Evolutionary conservation across 2,888 invertebrate species (phyloP), one percentile per base, ranked within the genome.

Genomic region (Dasypolia templi): DNA sequence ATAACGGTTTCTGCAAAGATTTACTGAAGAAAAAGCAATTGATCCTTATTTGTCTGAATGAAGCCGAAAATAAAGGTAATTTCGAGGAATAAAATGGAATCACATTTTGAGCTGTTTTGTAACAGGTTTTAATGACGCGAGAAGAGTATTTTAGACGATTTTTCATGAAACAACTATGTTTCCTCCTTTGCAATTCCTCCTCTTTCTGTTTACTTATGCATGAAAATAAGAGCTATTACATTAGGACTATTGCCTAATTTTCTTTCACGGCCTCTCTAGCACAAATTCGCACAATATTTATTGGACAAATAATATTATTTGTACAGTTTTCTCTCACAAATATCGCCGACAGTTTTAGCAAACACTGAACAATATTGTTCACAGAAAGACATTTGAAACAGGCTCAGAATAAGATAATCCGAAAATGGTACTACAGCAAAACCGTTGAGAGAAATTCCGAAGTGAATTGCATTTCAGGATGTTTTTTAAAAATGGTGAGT

Each of bases 1-100:
- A 66, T 71, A 71, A 55, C 67, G 46, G 75, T 74, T 63, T 42
- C 51, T 29, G 14, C 26, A 46, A 80, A 80, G 62, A 75, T 67
- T 78, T 63, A 56, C n/a, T 26, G 5, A 65, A 74, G 26, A 56
- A 51, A 26, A 66, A 66, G 74, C 73, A 66, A 53, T 72, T 65
- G 56, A 63, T 74, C 22, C 44, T 55, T 58, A 53, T 80, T 72
- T 55, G 19, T 39, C n/a, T 44, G 42, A 51, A 77, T 58, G 63
- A 72, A 29, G n/a, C 12, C 26, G 14, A 46, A 59, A 72, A 63
- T 63, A 72, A 63, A 59, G 63, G 49, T 39, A 39, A 59, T 63
- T 77, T 51, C 3, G 12, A 19, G 26, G 65, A 77, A 77, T 62
- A 62, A 55, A 49, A 14, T 55, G 14, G n/a, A 49, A 51, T 55